phyloP scores from a whole-genome alignment of 2,113 vertebrate species.

The Pelodiscus sinensis region DNA sequence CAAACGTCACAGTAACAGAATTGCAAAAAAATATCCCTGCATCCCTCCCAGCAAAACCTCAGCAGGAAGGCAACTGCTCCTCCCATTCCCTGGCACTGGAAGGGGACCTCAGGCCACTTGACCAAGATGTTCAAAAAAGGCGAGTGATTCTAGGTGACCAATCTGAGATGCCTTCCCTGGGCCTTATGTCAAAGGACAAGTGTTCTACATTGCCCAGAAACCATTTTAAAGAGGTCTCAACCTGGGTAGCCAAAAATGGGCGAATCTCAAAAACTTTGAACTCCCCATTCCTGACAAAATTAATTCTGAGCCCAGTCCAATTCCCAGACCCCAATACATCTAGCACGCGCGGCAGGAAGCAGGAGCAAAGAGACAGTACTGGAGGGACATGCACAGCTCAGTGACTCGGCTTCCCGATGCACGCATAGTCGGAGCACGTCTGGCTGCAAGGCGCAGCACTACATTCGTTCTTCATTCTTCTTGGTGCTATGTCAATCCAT shows the following conservation, averaged over 20 bases:
- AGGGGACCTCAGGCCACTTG: neutral
- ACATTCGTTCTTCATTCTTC: neutral
- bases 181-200: neutral
- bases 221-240: neutral
- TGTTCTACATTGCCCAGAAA: neutral
- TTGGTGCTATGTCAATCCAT: neutral
- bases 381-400: conserved; percentile 33
- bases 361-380: conserved; percentile 5
- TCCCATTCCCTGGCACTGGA: neutral
- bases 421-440: neutral
- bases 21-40: neutral
- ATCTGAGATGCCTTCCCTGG: fast-evolving
- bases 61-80: neutral
- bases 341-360: conserved; percentile 12
- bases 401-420: conserved; percentile 22
- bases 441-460: neutral
- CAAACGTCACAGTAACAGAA: neutral
- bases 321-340: conserved; percentile 1
- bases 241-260: neutral
- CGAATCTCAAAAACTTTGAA: neutral
- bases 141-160: neutral
- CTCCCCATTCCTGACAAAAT: neutral
- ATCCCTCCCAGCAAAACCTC: neutral
- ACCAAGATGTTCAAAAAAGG: neutral
- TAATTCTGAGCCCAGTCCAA: conserved; percentile 15